Evolutionary conservation across 1,140 invertebrate species (phyloP).

Genomic region (Vanessa atalanta): DNA sequence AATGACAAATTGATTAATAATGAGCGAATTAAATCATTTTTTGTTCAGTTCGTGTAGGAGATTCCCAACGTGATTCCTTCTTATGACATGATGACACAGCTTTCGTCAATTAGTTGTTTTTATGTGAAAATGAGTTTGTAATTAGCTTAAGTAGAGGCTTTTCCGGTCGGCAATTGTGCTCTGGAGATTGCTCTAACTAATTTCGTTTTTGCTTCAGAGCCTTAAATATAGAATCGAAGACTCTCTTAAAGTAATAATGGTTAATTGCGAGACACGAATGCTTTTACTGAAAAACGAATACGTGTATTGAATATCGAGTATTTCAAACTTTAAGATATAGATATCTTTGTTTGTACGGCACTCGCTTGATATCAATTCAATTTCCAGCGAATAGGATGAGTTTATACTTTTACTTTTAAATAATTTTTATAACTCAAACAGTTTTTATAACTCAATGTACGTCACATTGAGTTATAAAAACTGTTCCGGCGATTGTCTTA

Average conservation of each 20-base stretch:
- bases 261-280: constrained; percentile 44
- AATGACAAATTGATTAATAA: constrained; percentile 54
- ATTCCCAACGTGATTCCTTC: constrained; percentile 56
- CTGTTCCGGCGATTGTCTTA: constrained; percentile 56
- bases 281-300: constrained; percentile 26
- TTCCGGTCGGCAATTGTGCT: constrained; percentile 58
- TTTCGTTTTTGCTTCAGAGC: constrained; percentile 26
- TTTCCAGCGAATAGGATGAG: neutral
- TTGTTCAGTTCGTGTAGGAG: constrained; percentile 46
- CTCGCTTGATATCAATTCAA: neutral
- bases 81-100: constrained; percentile 68
- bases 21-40: constrained; percentile 50
- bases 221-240: constrained; percentile 30
- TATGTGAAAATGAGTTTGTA: constrained; percentile 62
- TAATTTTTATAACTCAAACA: too few relatives aligned
- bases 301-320: constrained; percentile 28
- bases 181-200: constrained; percentile 25
- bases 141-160: constrained; percentile 64
- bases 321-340: constrained; percentile 16
- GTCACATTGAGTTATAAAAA: constrained; percentile 25
- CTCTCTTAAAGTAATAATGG: constrained; percentile 43
- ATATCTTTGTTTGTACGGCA: constrained; percentile 13
- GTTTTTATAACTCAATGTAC: too few relatives aligned
- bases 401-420: constrained; percentile 6
- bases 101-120: constrained; percentile 68